Base-by-base conservation (phyloP, 2,797 vertebrate species). In the Gobio occitaniae region DNA sequence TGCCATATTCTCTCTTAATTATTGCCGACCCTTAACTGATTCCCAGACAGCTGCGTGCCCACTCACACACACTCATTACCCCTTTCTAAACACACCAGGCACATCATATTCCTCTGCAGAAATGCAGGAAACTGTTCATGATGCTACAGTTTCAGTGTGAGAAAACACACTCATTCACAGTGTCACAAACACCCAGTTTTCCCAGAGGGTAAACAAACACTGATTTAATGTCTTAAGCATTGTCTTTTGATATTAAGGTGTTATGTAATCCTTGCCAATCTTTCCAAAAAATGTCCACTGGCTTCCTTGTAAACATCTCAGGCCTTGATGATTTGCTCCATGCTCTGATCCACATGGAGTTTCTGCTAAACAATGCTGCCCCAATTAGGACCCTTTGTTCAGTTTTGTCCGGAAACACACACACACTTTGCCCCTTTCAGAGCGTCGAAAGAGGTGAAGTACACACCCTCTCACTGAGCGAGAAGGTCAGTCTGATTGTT, bases 291-390 rank as follows among this genome's bases (percentile, higher is more conserved):
- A 81, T 25, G 89, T 92, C 91, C 92, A 89, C 89, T 93, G 89
- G 85, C 92, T 95, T 95, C 92, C 94, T 80, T 87, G 84, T 93
- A 93, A 94, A 94, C 92, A 93, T 95, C 93, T 93, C 92, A 91
- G 36, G 17, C 87, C 7, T 81, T 85, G 63, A 84, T 44, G 83
- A 36, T 48, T 19, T 71, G 25, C 41, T 69, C 44, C 50, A 32
- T 85, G 65, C 66, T 76, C 69, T 61, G 48, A 16, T 77, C 41
- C 25, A 72, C 83, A 52, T 82, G 50, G 75, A 41, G 8, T 54
- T 61, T 74, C 70, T 44, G 21, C 66, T 78, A 80, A 85, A 89
- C 86, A 89, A 87, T 85, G 84, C 65, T 44, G 25, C 70, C 63
- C 65, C 83, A 32, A 65, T 85, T 72, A 63, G 85, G 85, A 38